These are phyloP conservation scores for Drosophila acutilabella DNA, from an alignment of 2,888 invertebrate genomes.

Conservation along the genomic window DNA sequence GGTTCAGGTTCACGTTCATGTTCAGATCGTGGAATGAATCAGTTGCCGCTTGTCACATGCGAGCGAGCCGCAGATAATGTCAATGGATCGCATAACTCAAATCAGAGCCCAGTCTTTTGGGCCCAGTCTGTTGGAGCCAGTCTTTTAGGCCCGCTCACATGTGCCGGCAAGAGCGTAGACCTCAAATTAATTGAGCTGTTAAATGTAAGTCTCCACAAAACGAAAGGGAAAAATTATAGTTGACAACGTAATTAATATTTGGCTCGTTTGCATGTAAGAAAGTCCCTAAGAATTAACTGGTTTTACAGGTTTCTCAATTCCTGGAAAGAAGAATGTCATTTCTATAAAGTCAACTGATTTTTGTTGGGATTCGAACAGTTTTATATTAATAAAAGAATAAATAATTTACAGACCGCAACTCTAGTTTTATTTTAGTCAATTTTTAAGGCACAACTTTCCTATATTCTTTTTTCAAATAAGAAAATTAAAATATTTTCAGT, in stretches of 20 bases:
- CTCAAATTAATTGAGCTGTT: slow-evolving; percentile 80
- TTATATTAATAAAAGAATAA: no score
- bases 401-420: no score
- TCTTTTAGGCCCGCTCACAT: slow-evolving; percentile 45
- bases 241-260: slow-evolving; percentile 82
- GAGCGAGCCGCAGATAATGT: slow-evolving; percentile 70
- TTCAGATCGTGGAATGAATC: slow-evolving; percentile 63
- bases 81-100: slow-evolving; percentile 77
- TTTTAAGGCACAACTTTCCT: no score
- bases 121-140: slow-evolving; percentile 32
- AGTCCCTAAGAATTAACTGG: slow-evolving; percentile 56
- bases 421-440: no score
- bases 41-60: slow-evolving; percentile 76
- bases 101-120: slow-evolving; percentile 56
- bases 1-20: neutral
- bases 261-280: slow-evolving; percentile 67
- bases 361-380: no score
- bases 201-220: slow-evolving; percentile 78
- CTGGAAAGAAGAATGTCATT: slow-evolving; percentile 5
- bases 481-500: neutral
- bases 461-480: neutral
- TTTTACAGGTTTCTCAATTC: slow-evolving; percentile 54
- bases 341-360: neutral
- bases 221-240: slow-evolving; percentile 81
- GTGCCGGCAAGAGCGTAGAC: slow-evolving; percentile 28